phyloP scores from a whole-genome alignment of 2,113 vertebrate genomes.

The Choloepus hoffmanni region DNA sequence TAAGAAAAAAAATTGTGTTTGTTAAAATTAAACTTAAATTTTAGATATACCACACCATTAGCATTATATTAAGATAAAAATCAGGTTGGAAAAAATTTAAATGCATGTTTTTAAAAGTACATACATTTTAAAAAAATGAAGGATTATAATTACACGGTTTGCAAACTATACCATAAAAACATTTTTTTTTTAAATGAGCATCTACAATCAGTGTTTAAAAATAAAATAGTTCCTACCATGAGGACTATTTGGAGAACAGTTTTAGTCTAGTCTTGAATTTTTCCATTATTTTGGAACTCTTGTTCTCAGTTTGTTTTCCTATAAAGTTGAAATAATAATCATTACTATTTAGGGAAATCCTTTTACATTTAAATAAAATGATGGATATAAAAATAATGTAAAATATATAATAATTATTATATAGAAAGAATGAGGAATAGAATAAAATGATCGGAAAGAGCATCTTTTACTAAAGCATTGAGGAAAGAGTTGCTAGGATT shows the following conservation, averaged over 20 bases:
- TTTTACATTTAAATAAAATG: background rate
- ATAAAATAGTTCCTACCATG: background rate
- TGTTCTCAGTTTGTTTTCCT: background rate
- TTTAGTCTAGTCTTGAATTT: background rate
- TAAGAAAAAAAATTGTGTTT: background rate
- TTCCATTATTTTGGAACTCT: background rate
- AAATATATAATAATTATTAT: background rate
- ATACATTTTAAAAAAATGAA: background rate
- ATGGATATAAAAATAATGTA: background rate
- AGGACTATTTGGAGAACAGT: background rate
- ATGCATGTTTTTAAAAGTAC: background rate
- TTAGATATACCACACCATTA: rapidly evolving
- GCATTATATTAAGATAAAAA: background rate
- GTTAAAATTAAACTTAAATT: background rate
- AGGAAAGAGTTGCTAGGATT: background rate
- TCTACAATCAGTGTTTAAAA: background rate
- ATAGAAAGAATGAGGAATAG: background rate
- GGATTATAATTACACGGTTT: background rate
- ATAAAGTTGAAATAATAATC: background rate
- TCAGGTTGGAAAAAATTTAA: background rate
- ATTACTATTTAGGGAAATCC: background rate
- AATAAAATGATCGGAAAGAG: background rate
- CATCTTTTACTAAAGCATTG: background rate
- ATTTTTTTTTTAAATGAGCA: background rate
- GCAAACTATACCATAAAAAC: background rate